Evolutionary conservation across 2,797 vertebrate species (phyloP).

Genomic region (Rhinogobio ventralis): DNA sequence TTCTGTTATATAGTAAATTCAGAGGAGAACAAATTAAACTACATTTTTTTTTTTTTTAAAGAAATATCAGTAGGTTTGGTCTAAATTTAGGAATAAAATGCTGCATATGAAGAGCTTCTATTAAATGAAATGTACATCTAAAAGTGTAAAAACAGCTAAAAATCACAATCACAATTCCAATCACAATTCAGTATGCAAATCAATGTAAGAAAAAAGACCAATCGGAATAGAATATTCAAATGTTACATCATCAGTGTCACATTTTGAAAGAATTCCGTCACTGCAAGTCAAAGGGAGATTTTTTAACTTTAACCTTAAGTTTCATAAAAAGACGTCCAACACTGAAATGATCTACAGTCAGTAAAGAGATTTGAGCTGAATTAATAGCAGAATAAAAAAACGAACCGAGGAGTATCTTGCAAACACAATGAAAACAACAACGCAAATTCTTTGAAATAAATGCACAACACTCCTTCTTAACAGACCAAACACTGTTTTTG

Average conservation of each 20-base stretch:
- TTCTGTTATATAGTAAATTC: neutral
- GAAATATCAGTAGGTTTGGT: neutral
- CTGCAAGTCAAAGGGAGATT: too few relatives aligned
- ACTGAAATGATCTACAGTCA: too few relatives aligned
- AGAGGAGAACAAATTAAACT: neutral
- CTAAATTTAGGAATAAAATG: neutral
- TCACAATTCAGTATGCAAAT: neutral
- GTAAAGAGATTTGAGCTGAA: neutral
- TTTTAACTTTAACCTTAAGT: too few relatives aligned
- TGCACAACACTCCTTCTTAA: neutral
- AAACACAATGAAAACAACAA: neutral
- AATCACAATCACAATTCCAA: too few relatives aligned
- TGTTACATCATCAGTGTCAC: neutral
- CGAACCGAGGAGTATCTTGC: neutral
- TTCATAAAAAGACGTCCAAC: too few relatives aligned
- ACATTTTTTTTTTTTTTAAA: too few relatives aligned
- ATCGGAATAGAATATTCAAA: neutral
- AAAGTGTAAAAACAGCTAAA: conserved; percentile 1
- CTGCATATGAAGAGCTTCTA: neutral
- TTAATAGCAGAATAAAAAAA: neutral
- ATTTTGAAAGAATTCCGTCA: neutral
- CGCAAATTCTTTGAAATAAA: neutral
- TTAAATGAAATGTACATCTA: neutral
- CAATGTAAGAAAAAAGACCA: too few relatives aligned
- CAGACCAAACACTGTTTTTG: neutral